These are phyloP conservation scores for Sturmia bella DNA, from an alignment of 2,888 invertebrate species.

Conservation along the genomic window DNA sequence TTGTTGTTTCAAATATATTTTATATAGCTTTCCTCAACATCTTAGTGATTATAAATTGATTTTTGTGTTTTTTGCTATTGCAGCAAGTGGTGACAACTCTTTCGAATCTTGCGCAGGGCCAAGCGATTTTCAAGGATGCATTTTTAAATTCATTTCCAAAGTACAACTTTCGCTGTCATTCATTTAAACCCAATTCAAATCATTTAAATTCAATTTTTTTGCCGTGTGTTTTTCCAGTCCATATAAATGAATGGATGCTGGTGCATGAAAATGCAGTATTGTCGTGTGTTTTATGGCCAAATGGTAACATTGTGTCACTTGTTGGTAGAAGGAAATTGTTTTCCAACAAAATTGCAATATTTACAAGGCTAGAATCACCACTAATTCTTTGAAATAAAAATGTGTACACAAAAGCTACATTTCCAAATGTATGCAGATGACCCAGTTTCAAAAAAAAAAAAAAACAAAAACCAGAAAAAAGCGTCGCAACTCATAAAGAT, in stretches of 20 bases:
- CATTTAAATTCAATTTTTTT: conserved; percentile 3
- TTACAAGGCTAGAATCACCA: conserved; percentile 39
- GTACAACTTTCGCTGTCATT: too few species aligned
- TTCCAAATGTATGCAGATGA: conserved; percentile 54
- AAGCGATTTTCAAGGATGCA: too few species aligned
- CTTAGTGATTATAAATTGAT: too few species aligned
- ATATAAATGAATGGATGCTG: conserved; percentile 3
- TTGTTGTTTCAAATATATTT: too few species aligned
- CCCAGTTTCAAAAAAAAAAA: conserved; percentile 44
- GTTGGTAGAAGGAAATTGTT: conserved; percentile 46
- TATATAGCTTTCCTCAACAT: too few species aligned
- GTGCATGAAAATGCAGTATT: conserved; percentile 3
- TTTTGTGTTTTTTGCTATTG: too few species aligned
- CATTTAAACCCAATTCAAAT: too few species aligned
- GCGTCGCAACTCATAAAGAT: conserved; percentile 53
- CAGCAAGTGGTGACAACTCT: too few species aligned
- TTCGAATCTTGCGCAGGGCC: too few species aligned
- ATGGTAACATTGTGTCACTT: conserved; percentile 48
- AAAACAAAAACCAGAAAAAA: background rate
- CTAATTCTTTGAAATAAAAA: conserved; percentile 36
- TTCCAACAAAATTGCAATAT: conserved; percentile 61
- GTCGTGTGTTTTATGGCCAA: conserved; percentile 23
- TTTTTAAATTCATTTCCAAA: too few species aligned
- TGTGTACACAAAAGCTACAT: conserved; percentile 16
- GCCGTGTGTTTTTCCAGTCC: conserved; percentile 19